A percentile compares a stretch with the other conserved stretches of the same genome.
These are phyloP conservation scores for Mastacembelus armatus DNA, from an alignment of 2,797 vertebrate species.

Conservation along the genomic window DNA sequence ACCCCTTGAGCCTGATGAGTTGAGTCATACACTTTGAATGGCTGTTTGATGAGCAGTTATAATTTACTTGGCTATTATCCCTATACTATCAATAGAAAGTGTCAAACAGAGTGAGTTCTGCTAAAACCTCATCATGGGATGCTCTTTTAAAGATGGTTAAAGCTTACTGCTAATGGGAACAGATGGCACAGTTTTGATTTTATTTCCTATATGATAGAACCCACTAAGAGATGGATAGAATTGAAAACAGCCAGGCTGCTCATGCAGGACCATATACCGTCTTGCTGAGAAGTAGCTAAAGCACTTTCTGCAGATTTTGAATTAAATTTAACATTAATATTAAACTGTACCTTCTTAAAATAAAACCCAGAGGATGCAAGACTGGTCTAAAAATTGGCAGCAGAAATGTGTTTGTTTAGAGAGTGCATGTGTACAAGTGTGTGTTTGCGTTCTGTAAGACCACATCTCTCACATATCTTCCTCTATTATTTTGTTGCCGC, in stretches of 20 bases:
- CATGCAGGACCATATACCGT: slow-evolving; percentile 23
- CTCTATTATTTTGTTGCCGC: slow-evolving; percentile 60
- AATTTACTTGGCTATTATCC: slow-evolving; percentile 41
- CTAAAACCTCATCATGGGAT: background rate
- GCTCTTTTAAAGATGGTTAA: slow-evolving; percentile 17
- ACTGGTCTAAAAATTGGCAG: slow-evolving; percentile 18
- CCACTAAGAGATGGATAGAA: slow-evolving; percentile 47
- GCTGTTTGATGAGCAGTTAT: slow-evolving; percentile 50
- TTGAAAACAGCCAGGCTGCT: slow-evolving; percentile 34
- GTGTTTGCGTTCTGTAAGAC: slow-evolving; percentile 17
- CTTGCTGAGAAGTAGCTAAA: slow-evolving; percentile 10
- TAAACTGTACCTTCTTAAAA: slow-evolving; percentile 30
- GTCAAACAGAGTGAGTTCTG: slow-evolving; percentile 1
- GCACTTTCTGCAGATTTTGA: slow-evolving; percentile 19
- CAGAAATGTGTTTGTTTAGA: slow-evolving; percentile 20
- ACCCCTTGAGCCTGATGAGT: slow-evolving; percentile 3
- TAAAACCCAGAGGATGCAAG: slow-evolving; percentile 24
- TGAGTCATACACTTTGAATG: slow-evolving; percentile 47
- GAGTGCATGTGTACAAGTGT: background rate
- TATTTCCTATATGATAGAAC: slow-evolving; percentile 46
- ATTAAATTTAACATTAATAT: slow-evolving; percentile 45
- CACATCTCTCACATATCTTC: slow-evolving; percentile 42
- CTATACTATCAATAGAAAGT: slow-evolving; percentile 19
- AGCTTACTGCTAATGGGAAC: slow-evolving; percentile 23
- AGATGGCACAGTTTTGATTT: slow-evolving; percentile 40